Conservation (phyloP, 2,113 vertebrate species). For the Sula dactylatra region DNA sequence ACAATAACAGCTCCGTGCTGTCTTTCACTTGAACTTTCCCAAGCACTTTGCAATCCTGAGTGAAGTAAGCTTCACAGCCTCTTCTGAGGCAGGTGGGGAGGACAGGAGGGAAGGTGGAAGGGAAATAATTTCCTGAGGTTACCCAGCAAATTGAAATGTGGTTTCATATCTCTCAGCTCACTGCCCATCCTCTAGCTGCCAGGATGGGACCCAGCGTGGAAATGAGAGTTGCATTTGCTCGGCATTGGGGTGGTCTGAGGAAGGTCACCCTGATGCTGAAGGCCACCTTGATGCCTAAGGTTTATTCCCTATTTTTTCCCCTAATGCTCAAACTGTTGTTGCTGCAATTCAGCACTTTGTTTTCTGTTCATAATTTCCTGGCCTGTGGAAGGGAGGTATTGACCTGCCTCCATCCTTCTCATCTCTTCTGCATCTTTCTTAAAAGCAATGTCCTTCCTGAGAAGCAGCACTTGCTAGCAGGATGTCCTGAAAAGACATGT, state of each 20-base stretch:
- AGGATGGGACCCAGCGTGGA: neutral
- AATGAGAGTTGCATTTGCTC: neutral
- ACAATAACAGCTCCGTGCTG: neutral
- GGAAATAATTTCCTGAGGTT: neutral
- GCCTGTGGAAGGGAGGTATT: neutral
- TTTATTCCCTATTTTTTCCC: neutral
- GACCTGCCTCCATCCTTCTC: neutral
- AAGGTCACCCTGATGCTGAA: neutral
- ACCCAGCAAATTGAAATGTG: rapidly evolving
- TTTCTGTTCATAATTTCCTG: neutral
- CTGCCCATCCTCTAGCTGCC: neutral
- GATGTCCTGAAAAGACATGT: neutral
- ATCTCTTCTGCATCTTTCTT: neutral
- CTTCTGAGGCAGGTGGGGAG: neutral
- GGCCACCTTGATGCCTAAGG: neutral
- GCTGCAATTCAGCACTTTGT: neutral
- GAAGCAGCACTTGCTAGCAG: neutral
- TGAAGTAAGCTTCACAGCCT: neutral
- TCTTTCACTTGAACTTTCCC: slow-evolving; percentile 17
- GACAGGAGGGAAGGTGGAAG: neutral
- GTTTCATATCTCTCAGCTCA: neutral
- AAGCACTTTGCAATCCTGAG: neutral
- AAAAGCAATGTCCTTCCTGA: neutral
- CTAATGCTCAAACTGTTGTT: neutral
- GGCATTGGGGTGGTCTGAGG: neutral